phyloP scores from a whole-genome alignment of 2,888 invertebrate genomes.

The Caenorhabditis zanzibari region DNA sequence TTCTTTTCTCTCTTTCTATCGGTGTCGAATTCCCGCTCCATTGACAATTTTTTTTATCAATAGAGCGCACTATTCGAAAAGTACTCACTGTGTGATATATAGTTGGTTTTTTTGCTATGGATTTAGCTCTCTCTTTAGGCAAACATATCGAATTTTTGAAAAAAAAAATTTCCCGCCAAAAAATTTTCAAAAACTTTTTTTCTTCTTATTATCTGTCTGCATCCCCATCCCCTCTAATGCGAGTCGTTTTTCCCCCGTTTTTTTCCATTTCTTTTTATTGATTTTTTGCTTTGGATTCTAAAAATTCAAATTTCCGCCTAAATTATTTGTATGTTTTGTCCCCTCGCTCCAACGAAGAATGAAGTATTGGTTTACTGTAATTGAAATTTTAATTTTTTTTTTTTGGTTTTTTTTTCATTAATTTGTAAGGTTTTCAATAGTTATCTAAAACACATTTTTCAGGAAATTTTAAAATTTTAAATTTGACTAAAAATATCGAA shows the following conservation, averaged over 20 bases:
- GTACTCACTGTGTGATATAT: conserved; percentile 24
- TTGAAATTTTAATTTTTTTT: background rate
- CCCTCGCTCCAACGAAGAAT: background rate
- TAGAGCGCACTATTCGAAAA: conserved; percentile 1
- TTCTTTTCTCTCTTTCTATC: background rate
- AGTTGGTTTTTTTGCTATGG: background rate
- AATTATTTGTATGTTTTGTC: conserved; percentile 19
- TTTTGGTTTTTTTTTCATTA: background rate
- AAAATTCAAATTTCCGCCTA: too few species aligned
- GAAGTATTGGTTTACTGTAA: background rate
- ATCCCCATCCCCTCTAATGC: too few species aligned
- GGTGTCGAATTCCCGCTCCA: conserved; percentile 6
- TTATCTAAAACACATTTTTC: too few species aligned
- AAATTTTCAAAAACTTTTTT: too few species aligned
- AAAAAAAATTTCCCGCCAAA: background rate
- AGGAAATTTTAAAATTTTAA: too few species aligned
- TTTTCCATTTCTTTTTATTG: too few species aligned
- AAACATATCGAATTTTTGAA: too few species aligned
- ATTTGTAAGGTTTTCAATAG: background rate
- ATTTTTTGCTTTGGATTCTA: too few species aligned
- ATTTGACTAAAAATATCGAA: too few species aligned
- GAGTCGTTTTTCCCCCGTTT: too few species aligned
- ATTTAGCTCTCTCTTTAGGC: background rate
- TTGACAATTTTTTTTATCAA: conserved; percentile 5
- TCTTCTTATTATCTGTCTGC: too few species aligned